Evolutionary conservation across 1,140 invertebrate species (phyloP).

Genomic region (Brachionus paranguensis): DNA sequence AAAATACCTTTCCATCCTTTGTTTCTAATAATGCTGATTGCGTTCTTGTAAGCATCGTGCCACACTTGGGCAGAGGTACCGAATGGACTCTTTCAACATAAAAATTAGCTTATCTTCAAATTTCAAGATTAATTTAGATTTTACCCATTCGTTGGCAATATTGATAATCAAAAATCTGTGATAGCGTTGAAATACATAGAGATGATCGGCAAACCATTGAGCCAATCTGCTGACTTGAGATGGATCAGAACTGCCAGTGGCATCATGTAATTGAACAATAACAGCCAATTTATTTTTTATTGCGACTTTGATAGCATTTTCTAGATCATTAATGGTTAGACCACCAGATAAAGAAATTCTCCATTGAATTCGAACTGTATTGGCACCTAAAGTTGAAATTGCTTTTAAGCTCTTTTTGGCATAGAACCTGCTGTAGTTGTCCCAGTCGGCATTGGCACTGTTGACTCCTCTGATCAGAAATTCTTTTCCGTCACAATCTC

Average conservation of each 20-base stretch:
- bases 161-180: neutral
- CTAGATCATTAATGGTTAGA: neutral
- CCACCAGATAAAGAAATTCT: neutral
- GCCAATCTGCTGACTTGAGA: neutral
- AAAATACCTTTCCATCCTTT: slow-evolving; percentile 21
- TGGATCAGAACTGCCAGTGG: neutral
- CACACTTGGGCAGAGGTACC: neutral
- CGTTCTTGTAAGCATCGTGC: neutral
- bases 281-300: slow-evolving; percentile 2
- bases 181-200: neutral
- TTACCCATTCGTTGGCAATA: slow-evolving; percentile 14
- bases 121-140: neutral
- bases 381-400: neutral
- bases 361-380: slow-evolving; percentile 19
- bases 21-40: neutral
- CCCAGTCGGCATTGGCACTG: slow-evolving; percentile 23
- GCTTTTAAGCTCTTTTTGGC: slow-evolving; percentile 5
- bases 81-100: neutral
- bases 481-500: neutral
- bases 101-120: neutral
- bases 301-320: neutral
- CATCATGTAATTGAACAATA: slow-evolving; percentile 34
- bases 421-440: slow-evolving; percentile 4
- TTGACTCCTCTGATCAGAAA: slow-evolving; percentile 20
- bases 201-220: neutral